Conservation (phyloP, 2,113 vertebrate species). For the Tragelaphus imberbis region DNA sequence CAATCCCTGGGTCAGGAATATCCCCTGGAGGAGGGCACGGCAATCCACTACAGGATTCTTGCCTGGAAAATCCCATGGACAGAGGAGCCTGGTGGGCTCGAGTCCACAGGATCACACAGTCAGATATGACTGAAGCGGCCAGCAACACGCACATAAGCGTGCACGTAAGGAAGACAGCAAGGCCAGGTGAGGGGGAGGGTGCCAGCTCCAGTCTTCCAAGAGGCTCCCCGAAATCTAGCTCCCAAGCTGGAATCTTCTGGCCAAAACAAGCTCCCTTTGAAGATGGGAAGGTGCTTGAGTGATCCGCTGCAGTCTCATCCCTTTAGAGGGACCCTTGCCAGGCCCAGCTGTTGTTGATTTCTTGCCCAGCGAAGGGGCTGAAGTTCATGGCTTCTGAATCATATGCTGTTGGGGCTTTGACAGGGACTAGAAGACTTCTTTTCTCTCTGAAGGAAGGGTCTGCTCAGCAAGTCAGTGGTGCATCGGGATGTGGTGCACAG, state of each 20-base stretch:
- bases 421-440: background rate
- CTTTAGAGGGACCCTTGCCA: background rate
- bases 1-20: background rate
- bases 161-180: fast-evolving
- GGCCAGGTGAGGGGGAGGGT: fast-evolving
- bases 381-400: background rate
- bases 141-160: fast-evolving
- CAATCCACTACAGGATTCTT: background rate
- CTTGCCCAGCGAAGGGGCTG: fast-evolving
- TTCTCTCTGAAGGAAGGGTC: background rate
- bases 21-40: background rate
- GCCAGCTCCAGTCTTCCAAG: fast-evolving
- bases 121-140: background rate
- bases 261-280: background rate
- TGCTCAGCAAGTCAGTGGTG: background rate
- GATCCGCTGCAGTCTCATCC: background rate
- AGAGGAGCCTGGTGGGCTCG: background rate
- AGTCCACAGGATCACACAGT: background rate
- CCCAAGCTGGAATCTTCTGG: background rate
- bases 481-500: fast-evolving
- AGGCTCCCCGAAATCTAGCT: background rate
- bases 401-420: fast-evolving
- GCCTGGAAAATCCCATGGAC: background rate
- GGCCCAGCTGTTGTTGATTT: background rate
- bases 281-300: background rate